Base-by-base conservation (phyloP, 2,888 invertebrate genomes). In the Adelphocoris suturalis region DNA sequence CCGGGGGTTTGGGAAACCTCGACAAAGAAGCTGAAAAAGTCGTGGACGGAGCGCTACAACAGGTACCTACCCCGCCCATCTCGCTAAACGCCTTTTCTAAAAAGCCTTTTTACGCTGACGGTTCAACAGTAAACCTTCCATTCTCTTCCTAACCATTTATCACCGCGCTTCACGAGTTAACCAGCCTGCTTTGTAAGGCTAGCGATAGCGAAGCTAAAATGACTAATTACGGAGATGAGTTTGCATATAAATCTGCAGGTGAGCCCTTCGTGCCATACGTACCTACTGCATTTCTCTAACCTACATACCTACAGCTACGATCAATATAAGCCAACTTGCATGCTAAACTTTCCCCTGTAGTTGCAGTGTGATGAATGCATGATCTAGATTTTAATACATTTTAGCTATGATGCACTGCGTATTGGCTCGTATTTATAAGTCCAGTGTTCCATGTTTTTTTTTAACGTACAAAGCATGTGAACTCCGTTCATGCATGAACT, bases 21-120 rank as follows among this genome's bases (percentile, higher is more conserved):
- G 92, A 94, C 7, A 94, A 94, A 90, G 94, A 94, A 91, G 94
- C 94, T 0, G 94, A 94, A 92, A 94, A 94, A 91, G 94, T 94
- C 0, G 94, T 94, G 0, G 94, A 94, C 92, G 94, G 94, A 90
- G 94, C 94, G 0, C 94, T 94, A 0, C 92, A 94, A 2, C 94
- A 95, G 91, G 95, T 94, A 47, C 93, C 93, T 14, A 7, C 9
- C 52, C 12, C 19, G 0, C 61, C 61, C 61, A 1, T 61, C 61
- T 19, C 16, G 61, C 61, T 78, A 78, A 78, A 78, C 27, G 28
- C 46, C 27, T 46, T 37, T 37, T 37, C 37, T 78, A 28, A 14
- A 7, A 27, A 28, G 9, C 19, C 37, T n/a, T 80, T 46, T 46
- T 3, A 2, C 80, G 37, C 46, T 80, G 16, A 37, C n/a, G 46